These are phyloP conservation scores for Sarcophilus harrisii DNA, from an alignment of 2,797 vertebrate species.

Conservation along the genomic window DNA sequence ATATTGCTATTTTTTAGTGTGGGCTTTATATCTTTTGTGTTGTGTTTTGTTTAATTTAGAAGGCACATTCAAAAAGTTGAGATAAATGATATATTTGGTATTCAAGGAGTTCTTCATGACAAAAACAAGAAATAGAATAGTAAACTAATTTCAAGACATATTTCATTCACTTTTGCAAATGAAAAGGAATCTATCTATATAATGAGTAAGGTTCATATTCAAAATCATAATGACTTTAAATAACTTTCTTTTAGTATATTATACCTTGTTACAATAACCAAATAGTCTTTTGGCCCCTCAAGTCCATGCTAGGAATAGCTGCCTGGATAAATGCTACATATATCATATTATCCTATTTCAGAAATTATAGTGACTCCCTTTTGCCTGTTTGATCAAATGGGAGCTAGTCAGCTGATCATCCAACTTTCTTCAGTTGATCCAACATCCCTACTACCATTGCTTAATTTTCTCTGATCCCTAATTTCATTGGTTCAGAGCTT, in stretches of 20 bases:
- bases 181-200: not conserved
- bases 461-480: not conserved
- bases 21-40: not conserved
- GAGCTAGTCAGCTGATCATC: not conserved
- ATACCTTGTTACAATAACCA: not conserved
- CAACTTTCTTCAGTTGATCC: not conserved
- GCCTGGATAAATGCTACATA: not conserved
- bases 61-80: not conserved
- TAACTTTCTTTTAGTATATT: not conserved
- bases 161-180: not conserved
- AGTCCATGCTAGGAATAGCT: not conserved
- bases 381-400: not conserved
- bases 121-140: not conserved
- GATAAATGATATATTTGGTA: not conserved
- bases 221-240: not conserved
- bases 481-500: not conserved
- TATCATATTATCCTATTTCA: not conserved
- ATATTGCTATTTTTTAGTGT: not conserved
- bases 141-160: not conserved
- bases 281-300: not conserved
- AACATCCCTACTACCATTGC: not conserved
- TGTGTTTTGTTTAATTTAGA: not conserved
- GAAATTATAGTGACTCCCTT: not conserved
- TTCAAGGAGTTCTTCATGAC: not conserved
- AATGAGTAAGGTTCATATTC: not conserved